Evolutionary conservation across 2,113 vertebrate genomes (phyloP), one percentile per base, ranked within the genome.

Genomic region (Dolichallabes microphthalmus): DNA sequence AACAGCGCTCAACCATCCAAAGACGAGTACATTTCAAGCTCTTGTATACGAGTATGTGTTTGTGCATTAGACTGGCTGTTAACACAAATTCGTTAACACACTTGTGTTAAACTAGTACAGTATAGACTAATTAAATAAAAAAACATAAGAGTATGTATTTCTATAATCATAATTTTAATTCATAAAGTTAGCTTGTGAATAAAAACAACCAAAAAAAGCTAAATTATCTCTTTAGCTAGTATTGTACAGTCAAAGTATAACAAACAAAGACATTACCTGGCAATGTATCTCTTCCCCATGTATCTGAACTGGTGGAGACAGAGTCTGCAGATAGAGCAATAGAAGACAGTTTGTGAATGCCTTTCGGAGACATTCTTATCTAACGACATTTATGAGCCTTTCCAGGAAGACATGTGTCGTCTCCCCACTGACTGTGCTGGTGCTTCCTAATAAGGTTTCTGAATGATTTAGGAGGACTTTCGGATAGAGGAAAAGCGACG

Each of bases 291-390:
- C 82, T 99, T 99, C 27, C 98, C 98, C 97, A 99, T 97, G 91
- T 99, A 99, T 94, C 96, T 97, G 95, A 99, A 99, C 94, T 99
- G 98, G 94, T 99, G 97, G 61, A 99, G 94, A 89, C 97, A 99
- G 3, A 99, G 96, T 92, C 98, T 99, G 94, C 90, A 82, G 90
- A 89, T 39, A 82, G 20, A 66, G 27, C 39, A 80, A 52, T 76
- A 60, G 6, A 8, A 4, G 32, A 76, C 76, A 79, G 17, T 30
- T 78, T 58, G 17, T 35, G 27, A 68, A 30, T 27, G 45, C 12
- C 2, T 76, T 53, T 58, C 11, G 15, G n/a, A 57, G 15, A 77
- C 27, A 32, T 19, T 19, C 2, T 30, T 57, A 5, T 35, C 19
- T 35, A 22, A 57, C 50, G 5, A 8, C 45, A 45, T 45, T 45